Percentiles rank a stretch among this genome's conserved stretches.
phyloP scores from a whole-genome alignment of 1,140 invertebrate genomes.

The Brachionus rotundiformis region DNA sequence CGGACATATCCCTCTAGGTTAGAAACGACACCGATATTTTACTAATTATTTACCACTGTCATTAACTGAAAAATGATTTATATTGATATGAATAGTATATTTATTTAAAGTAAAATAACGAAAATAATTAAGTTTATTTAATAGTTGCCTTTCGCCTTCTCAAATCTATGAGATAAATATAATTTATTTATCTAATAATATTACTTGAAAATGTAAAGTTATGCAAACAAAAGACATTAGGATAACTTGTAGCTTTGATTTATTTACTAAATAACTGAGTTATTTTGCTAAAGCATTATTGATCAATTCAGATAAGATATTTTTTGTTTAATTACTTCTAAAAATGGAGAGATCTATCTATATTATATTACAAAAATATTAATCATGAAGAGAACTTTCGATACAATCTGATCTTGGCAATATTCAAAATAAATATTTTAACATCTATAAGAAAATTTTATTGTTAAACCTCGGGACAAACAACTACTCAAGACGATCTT shows the following conservation, averaged over 20 bases:
- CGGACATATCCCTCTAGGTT: not conserved
- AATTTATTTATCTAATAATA: not conserved
- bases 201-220: not conserved
- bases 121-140: not conserved
- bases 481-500: not conserved
- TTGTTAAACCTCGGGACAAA: not conserved
- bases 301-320: not conserved
- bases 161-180: not conserved
- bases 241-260: not conserved
- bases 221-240: slow-evolving; percentile 9
- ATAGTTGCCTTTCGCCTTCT: not conserved
- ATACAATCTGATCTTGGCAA: not conserved
- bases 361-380: not conserved
- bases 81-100: not conserved
- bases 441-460: not conserved
- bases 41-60: not conserved
- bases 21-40: not conserved
- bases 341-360: not conserved
- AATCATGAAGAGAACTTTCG: not conserved
- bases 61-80: not conserved
- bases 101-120: not conserved
- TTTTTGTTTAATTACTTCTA: not conserved
- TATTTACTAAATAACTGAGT: no score
- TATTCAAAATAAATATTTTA: not conserved
- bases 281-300: no score